A percentile compares a stretch with the other conserved stretches of the same genome.
These are phyloP conservation scores for Corythornis vintsioides DNA, from an alignment of 2,113 vertebrate genomes.

Conservation along the genomic window DNA sequence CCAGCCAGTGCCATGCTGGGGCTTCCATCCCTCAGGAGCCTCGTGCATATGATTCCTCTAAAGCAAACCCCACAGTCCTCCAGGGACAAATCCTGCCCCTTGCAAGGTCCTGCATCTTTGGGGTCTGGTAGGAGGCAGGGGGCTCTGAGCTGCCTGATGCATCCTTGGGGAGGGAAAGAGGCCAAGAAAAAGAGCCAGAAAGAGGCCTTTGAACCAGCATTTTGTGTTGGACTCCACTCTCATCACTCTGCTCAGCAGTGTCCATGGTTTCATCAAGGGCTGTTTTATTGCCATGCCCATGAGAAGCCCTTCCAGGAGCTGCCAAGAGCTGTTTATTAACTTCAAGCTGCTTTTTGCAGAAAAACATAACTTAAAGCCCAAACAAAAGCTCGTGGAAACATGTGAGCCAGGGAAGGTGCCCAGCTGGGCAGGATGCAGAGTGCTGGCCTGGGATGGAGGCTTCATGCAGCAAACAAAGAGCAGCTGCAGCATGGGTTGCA, in stretches of 20 bases:
- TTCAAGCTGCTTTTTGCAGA: background rate
- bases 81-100: background rate
- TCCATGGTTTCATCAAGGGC: background rate
- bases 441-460: background rate
- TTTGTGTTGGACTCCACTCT: background rate
- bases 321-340: background rate
- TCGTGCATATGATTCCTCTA: background rate
- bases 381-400: background rate
- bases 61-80: background rate
- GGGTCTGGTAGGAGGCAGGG: background rate
- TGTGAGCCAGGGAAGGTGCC: background rate
- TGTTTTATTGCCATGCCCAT: background rate
- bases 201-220: background rate
- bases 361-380: background rate
- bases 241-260: background rate
- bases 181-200: background rate
- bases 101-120: background rate
- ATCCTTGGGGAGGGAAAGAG: background rate
- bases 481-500: background rate
- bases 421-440: background rate
- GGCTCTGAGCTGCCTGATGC: background rate
- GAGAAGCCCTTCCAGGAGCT: background rate
- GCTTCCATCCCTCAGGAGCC: background rate
- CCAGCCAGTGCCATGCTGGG: too few species aligned
- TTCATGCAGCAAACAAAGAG: background rate